Percentiles rank a stretch among this genome's conserved stretches.
Conservation (phyloP, 2,888 invertebrate species). For the Spisula solida region DNA sequence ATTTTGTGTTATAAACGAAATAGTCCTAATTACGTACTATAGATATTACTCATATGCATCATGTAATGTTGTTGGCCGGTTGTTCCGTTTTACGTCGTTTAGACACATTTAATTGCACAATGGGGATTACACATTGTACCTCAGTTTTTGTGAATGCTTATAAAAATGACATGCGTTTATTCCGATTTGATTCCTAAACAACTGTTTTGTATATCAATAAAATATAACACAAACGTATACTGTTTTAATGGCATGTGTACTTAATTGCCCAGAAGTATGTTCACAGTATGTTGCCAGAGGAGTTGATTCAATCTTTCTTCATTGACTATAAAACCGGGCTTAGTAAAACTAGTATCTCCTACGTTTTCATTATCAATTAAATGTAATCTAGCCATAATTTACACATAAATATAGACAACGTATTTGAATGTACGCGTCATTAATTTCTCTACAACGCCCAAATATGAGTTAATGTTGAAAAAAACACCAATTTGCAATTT, state of each 20-base stretch:
- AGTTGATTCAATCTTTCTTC: neutral
- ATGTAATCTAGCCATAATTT: neutral
- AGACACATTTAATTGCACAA: neutral
- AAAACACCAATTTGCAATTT: too few species aligned
- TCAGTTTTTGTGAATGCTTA: neutral
- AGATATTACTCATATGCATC: too few species aligned
- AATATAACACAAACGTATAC: constrained; percentile 5
- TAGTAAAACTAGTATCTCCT: neutral
- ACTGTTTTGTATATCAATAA: constrained; percentile 24
- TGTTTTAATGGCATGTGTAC: neutral
- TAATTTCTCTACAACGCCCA: constrained; percentile 26
- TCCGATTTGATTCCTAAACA: neutral
- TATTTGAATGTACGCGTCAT: neutral
- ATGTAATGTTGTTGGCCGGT: too few species aligned
- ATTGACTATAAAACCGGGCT: neutral
- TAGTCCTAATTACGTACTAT: too few species aligned
- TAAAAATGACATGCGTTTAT: constrained; percentile 9
- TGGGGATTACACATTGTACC: neutral
- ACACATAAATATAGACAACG: neutral
- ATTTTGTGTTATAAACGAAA: too few species aligned
- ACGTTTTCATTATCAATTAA: neutral
- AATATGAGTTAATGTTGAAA: neutral
- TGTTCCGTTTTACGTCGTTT: too few species aligned
- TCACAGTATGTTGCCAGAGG: neutral
- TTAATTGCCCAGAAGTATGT: neutral